Percentiles rank a stretch among this genome's conserved stretches.
phyloP scores from a whole-genome alignment of 2,888 invertebrate genomes.

The Ryuthela nishihirai region DNA sequence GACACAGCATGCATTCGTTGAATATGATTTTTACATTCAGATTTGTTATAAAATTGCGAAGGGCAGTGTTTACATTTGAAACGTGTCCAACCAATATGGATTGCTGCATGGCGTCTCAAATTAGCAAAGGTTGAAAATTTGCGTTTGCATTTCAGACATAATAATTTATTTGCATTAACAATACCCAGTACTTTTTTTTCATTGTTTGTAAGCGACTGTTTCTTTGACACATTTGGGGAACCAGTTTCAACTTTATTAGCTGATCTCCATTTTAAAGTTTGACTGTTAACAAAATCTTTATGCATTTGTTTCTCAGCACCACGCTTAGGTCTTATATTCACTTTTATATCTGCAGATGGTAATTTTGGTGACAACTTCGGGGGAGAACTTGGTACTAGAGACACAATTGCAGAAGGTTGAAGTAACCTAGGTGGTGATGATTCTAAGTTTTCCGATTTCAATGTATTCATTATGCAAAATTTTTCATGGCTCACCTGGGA shows the following conservation, averaged over 20 bases:
- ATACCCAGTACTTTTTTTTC: conserved; percentile 45
- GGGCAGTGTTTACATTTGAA: conserved; percentile 69
- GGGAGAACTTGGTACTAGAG: too few species aligned
- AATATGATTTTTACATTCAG: conserved; percentile 29
- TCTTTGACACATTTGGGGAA: conserved; percentile 1
- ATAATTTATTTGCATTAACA: conserved; percentile 44
- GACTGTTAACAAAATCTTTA: conserved; percentile 39
- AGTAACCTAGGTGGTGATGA: background rate
- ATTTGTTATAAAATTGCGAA: conserved; percentile 37
- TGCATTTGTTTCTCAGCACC: conserved; percentile 37
- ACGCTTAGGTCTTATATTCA: conserved; percentile 37
- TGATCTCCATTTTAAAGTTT: conserved; percentile 32
- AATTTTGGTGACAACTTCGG: too few species aligned
- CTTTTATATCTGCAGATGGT: conserved; percentile 4
- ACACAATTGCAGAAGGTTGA: background rate
- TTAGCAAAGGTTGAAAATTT: conserved; percentile 52
- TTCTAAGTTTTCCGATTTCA: background rate
- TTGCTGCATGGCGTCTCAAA: conserved; percentile 68
- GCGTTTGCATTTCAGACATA: conserved; percentile 48
- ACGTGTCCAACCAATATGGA: conserved; percentile 67
- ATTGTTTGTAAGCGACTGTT: conserved; percentile 6
- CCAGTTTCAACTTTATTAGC: conserved; percentile 17
- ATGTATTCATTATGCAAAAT: conserved; percentile 32
- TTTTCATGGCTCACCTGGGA: conserved; percentile 35
- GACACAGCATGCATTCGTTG: conserved; percentile 20